Evolutionary conservation across 2,888 invertebrate species (phyloP).

Genomic region (Andricus curvator): DNA sequence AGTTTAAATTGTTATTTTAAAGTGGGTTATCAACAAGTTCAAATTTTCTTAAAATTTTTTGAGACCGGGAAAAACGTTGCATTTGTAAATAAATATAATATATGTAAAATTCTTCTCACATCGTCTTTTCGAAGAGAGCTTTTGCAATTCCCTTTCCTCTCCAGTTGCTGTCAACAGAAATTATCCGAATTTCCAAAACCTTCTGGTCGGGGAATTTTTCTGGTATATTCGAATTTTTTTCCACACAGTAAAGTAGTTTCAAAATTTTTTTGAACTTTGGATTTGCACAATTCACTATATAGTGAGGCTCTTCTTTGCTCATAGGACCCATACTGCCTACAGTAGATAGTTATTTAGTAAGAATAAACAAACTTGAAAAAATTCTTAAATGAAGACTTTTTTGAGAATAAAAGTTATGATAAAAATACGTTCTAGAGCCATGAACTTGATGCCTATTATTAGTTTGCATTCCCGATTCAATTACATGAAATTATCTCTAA

Average conservation of each 20-base stretch:
- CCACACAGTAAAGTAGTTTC: slow-evolving; percentile 81
- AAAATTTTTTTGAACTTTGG: slow-evolving; percentile 84
- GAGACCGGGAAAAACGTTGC: too few relatives aligned
- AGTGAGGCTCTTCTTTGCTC: slow-evolving; percentile 78
- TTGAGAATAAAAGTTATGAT: neutral
- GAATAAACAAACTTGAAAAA: neutral
- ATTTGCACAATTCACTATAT: slow-evolving; percentile 79
- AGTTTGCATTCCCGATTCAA: neutral
- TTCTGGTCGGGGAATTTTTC: slow-evolving; percentile 81
- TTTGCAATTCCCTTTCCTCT: slow-evolving; percentile 85
- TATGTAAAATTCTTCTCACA: slow-evolving; percentile 79
- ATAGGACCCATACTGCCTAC: slow-evolving; percentile 76
- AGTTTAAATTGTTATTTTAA: slow-evolving; percentile 20
- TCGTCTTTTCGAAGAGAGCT: slow-evolving; percentile 81
- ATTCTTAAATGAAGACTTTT: neutral
- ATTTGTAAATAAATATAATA: slow-evolving; percentile 29
- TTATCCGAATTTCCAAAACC: slow-evolving; percentile 83
- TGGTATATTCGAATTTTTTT: slow-evolving; percentile 81
- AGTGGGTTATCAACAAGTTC: neutral
- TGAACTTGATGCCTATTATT: neutral
- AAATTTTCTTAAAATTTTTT: neutral
- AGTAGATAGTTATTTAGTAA: slow-evolving; percentile 28
- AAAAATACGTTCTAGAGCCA: neutral
- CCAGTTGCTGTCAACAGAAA: slow-evolving; percentile 84
- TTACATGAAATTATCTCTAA: neutral